phyloP scores from a whole-genome alignment of 2,113 vertebrate genomes.

The Condylura cristata region DNA sequence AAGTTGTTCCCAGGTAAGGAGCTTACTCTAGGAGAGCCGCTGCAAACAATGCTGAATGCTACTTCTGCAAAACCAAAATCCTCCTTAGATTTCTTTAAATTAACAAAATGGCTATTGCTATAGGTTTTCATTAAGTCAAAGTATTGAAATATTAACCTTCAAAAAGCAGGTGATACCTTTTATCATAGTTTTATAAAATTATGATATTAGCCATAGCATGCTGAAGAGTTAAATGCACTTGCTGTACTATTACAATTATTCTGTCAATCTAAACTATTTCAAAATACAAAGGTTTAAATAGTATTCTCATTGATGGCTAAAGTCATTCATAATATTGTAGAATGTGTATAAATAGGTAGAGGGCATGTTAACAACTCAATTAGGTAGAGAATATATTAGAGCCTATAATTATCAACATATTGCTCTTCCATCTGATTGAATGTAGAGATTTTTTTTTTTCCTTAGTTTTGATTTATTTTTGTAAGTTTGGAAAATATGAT shows the following conservation, averaged over 20 bases:
- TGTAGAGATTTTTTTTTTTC: conserved; percentile 50
- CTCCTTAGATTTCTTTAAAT: background rate
- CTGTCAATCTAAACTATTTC: conserved; percentile 15
- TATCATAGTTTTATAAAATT: background rate
- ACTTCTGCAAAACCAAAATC: background rate
- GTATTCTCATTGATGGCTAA: background rate
- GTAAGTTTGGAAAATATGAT: conserved; percentile 33
- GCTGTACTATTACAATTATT: background rate
- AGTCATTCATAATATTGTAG: background rate
- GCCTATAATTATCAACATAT: conserved; percentile 35
- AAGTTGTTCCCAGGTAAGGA: background rate
- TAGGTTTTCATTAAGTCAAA: too few species aligned
- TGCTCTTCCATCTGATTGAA: conserved; percentile 18
- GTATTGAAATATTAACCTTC: too few species aligned
- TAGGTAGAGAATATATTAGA: background rate
- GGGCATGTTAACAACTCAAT: background rate
- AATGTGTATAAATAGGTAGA: conserved; percentile 2
- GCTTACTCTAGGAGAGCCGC: background rate
- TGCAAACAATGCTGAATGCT: background rate
- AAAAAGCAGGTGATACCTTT: too few species aligned
- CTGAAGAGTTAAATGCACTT: background rate
- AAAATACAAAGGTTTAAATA: conserved; percentile 23
- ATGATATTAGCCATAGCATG: background rate
- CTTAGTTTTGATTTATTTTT: conserved; percentile 57
- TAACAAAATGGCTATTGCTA: background rate